Percentiles rank a stretch among this genome's conserved stretches.
Conservation (phyloP, 2,113 vertebrate species). For the Thalassarche chlororhynchos region DNA sequence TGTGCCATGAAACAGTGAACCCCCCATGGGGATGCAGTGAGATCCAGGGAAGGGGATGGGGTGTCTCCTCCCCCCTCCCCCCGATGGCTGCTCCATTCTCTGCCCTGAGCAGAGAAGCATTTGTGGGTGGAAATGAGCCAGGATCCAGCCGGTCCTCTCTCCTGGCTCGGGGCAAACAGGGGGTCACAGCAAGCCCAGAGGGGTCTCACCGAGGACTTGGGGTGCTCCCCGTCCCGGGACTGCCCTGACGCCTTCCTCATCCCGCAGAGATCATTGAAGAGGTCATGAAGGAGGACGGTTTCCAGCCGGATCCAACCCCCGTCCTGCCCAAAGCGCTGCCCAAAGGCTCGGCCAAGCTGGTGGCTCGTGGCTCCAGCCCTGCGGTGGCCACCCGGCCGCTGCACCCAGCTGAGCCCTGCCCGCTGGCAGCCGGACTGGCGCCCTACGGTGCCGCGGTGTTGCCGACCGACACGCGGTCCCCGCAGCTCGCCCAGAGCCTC, state of each 20-base stretch:
- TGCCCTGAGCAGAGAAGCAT: neutral
- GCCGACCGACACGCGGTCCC: fast-evolving
- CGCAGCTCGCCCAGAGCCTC: neutral
- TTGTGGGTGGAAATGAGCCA: neutral
- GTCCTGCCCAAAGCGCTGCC: neutral
- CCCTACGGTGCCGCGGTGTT: fast-evolving
- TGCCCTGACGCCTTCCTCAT: neutral
- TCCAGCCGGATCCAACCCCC: neutral
- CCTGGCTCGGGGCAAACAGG: too few relatives aligned
- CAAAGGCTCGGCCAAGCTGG: conserved; percentile 31
- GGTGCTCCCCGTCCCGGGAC: too few relatives aligned
- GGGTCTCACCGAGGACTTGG: neutral
- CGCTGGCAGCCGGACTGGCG: fast-evolving
- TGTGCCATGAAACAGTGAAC: fast-evolving
- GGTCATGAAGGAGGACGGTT: conserved; percentile 67
- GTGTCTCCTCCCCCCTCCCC: fast-evolving
- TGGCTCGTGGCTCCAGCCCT: conserved; percentile 65
- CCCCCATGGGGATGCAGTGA: fast-evolving
- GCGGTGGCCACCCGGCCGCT: too few relatives aligned
- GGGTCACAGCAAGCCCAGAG: neutral
- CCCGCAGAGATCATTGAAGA: conserved; percentile 81
- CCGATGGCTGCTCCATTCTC: neutral
- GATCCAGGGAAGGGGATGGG: neutral
- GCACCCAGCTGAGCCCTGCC: neutral
- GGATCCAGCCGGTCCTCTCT: neutral